phyloP scores from a whole-genome alignment of 1,140 invertebrate genomes.

The Sycophila sp. region DNA sequence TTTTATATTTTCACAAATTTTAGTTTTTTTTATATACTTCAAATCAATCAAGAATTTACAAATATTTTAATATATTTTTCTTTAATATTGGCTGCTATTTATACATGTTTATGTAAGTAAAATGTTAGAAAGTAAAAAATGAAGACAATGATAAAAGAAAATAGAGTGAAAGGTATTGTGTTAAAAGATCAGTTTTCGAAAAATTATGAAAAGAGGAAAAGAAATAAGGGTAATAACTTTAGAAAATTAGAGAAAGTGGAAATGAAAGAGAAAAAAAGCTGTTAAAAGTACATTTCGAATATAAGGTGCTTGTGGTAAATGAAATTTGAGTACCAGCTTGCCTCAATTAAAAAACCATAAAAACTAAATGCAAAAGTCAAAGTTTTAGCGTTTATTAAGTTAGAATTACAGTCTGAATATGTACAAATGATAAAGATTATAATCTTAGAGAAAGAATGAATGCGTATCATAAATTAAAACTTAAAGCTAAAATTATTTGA shows the following conservation, averaged over 20 bases:
- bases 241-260: neutral
- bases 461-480: conserved; percentile 36
- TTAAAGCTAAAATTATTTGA: conserved; percentile 41
- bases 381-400: conserved; percentile 49
- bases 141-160: neutral
- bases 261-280: neutral
- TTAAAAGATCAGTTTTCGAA: neutral
- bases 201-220: neutral
- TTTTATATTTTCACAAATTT: conserved; percentile 32
- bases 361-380: conserved; percentile 31
- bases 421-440: conserved; percentile 52
- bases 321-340: conserved; percentile 5
- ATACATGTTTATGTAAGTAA: no score
- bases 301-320: neutral
- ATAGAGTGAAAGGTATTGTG: neutral
- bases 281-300: neutral
- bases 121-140: neutral
- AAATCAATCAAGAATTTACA: neutral
- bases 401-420: conserved; percentile 55
- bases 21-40: conserved; percentile 24
- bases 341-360: neutral
- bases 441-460: conserved; percentile 44
- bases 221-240: no score
- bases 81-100: conserved; percentile 10
- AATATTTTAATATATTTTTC: conserved; percentile 20